Conservation (phyloP, 2,888 invertebrate species). For the Amblyjoppa proteus region DNA sequence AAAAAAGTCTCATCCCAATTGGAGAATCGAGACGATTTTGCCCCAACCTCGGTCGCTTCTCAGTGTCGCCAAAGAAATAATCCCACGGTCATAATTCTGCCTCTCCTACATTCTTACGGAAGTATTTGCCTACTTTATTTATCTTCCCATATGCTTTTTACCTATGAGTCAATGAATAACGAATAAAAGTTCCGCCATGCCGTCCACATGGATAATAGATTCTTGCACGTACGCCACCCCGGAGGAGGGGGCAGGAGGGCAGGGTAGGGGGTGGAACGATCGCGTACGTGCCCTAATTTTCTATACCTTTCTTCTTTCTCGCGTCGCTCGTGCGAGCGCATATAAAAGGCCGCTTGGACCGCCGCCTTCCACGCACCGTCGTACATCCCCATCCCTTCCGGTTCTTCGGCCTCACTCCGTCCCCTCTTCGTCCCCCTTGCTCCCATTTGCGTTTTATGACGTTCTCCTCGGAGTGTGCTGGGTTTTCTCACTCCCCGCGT, state of each 20-base stretch:
- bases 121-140: constrained; percentile 1
- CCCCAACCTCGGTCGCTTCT: background rate
- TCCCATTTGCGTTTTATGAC: constrained; percentile 6
- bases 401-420: background rate
- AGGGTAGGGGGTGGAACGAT: background rate
- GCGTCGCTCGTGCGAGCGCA: constrained; percentile 52
- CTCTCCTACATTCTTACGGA: background rate
- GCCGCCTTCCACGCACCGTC: constrained; percentile 7
- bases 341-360: constrained; percentile 42
- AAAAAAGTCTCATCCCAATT: background rate
- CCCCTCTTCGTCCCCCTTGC: constrained; percentile 13
- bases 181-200: constrained; percentile 38
- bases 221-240: constrained; percentile 47
- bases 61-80: background rate
- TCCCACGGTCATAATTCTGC: background rate
- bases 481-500: constrained; percentile 14
- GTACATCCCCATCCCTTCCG: constrained; percentile 25
- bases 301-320: constrained; percentile 13
- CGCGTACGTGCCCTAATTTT: constrained; percentile 29
- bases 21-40: background rate
- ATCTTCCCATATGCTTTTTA: constrained; percentile 15
- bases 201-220: constrained; percentile 48
- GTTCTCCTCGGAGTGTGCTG: constrained; percentile 54
- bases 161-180: constrained; percentile 51
- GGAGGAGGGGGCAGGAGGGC: background rate